Conservation (phyloP, 2,113 vertebrate species). For the Thymallus thymallus region DNA sequence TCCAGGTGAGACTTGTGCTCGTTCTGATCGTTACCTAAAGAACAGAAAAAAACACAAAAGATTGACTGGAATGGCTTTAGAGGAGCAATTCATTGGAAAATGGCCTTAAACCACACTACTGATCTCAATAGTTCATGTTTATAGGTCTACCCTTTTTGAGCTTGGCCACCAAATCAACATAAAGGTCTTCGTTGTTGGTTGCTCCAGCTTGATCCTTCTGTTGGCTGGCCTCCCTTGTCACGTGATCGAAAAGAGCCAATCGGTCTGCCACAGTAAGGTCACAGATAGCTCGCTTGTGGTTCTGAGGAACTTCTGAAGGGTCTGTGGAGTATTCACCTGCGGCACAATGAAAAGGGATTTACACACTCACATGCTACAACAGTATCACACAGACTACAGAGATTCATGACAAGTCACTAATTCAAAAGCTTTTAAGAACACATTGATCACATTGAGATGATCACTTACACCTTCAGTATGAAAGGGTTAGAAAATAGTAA, state of each 20-base stretch:
- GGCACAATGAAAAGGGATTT: constrained; percentile 43
- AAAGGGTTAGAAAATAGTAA: constrained; percentile 6
- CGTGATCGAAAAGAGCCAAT: constrained; percentile 88
- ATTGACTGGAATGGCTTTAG: too few species aligned
- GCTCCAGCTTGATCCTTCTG: constrained; percentile 70
- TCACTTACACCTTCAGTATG: neutral
- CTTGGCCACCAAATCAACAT: constrained; percentile 93
- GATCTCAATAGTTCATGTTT: neutral
- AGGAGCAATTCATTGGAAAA: too few species aligned
- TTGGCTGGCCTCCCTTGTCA: constrained; percentile 76
- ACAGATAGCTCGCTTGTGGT: constrained; percentile 87
- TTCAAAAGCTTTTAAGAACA: too few species aligned
- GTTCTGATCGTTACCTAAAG: constrained; percentile 83
- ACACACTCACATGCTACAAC: neutral
- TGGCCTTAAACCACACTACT: too few species aligned
- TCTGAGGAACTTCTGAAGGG: constrained; percentile 87
- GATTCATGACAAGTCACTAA: too few species aligned
- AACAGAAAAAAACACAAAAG: neutral
- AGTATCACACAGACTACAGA: neutral
- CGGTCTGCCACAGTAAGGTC: constrained; percentile 92
- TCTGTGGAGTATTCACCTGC: constrained; percentile 83
- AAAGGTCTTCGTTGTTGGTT: constrained; percentile 86
- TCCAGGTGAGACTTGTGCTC: constrained; percentile 95
- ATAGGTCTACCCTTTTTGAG: constrained; percentile 82
- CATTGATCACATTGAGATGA: too few species aligned